A percentile compares a stretch with the other conserved stretches of the same genome.
These are phyloP conservation scores for Carollia perspicillata DNA, from an alignment of 2,113 vertebrate species.

Conservation along the genomic window DNA sequence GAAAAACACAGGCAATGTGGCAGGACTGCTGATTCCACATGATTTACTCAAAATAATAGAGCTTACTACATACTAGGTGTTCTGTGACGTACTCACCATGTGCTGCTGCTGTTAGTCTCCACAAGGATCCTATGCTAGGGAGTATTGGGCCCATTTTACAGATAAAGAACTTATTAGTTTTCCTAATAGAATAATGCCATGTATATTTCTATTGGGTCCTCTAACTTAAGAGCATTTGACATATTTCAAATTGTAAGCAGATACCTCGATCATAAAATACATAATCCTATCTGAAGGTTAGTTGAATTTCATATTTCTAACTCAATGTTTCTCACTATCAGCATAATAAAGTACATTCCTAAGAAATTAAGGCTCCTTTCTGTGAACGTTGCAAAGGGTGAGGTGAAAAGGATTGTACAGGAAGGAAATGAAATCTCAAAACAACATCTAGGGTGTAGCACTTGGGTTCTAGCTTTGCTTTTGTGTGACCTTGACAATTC, in stretches of 20 bases:
- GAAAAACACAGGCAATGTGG: not conserved
- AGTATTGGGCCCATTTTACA: not conserved
- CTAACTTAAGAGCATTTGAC: not conserved
- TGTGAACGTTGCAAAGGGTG: not conserved
- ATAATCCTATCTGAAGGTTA: not conserved
- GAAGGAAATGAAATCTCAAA: not conserved
- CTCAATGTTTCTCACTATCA: not conserved
- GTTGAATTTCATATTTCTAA: conserved; percentile 7
- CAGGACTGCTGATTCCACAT: not conserved
- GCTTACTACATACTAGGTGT: not conserved
- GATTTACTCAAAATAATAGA: not conserved
- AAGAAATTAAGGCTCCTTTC: not conserved
- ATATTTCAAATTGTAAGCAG: conserved; percentile 22
- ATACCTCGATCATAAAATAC: not conserved
- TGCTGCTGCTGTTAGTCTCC: not conserved
- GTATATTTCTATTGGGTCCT: not conserved
- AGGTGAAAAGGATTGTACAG: not conserved
- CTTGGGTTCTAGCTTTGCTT: not conserved
- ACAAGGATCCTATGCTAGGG: not conserved
- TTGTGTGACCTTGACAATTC: not conserved
- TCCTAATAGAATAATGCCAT: not conserved
- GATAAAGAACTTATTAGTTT: not conserved
- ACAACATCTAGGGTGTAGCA: not conserved
- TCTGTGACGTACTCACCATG: not conserved
- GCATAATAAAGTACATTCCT: conserved; percentile 3